These are phyloP conservation scores for Teleogryllus oceanicus DNA, from an alignment of 2,888 invertebrate genomes.

Conservation along the genomic window DNA sequence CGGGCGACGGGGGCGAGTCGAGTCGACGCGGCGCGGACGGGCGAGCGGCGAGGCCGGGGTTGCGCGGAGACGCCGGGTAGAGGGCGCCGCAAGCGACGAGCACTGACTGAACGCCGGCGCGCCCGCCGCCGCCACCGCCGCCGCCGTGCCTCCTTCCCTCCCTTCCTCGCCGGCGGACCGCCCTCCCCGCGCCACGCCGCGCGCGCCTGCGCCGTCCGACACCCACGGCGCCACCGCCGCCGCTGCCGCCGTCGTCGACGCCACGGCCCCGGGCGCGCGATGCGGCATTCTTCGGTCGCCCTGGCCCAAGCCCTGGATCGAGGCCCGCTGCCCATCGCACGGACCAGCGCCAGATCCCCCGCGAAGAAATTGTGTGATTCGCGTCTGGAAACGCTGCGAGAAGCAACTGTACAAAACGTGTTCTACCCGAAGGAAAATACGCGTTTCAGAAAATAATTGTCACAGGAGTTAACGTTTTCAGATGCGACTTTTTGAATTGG, in stretches of 20 bases:
- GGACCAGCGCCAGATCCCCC: too few species aligned
- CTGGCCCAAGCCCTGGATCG: not conserved
- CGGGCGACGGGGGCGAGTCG: too few species aligned
- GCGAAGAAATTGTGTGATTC: too few species aligned
- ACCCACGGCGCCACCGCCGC: not conserved
- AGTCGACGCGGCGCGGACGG: too few species aligned
- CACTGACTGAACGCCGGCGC: constrained; percentile 18
- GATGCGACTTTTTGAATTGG: too few species aligned
- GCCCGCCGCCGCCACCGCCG: not conserved
- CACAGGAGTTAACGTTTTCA: too few species aligned
- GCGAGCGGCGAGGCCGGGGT: not conserved
- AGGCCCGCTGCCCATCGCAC: not conserved
- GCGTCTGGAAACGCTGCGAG: too few species aligned
- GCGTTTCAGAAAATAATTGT: too few species aligned
- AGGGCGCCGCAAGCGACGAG: constrained; percentile 18
- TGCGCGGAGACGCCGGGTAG: not conserved
- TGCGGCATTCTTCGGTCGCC: not conserved
- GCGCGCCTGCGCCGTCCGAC: not conserved
- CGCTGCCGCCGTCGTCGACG: not conserved
- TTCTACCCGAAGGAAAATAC: too few species aligned
- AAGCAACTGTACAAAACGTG: too few species aligned
- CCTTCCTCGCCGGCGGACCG: not conserved
- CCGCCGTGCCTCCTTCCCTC: not conserved
- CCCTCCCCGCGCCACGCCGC: not conserved
- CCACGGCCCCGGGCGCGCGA: not conserved